Conservation (phyloP, 2,888 invertebrate genomes). For the Troides aeacus region DNA sequence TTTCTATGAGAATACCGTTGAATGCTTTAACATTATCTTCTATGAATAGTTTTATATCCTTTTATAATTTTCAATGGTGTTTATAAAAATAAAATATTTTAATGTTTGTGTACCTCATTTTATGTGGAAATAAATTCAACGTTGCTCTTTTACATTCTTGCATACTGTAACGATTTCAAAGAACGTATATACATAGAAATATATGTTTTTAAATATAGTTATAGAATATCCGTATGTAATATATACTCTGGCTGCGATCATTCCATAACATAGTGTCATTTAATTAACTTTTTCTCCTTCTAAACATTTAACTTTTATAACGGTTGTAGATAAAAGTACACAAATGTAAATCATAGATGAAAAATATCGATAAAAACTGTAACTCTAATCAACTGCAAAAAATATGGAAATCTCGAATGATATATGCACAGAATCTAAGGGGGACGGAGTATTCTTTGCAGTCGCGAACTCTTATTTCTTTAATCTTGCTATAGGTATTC, state of each 20-base stretch:
- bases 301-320: not conserved
- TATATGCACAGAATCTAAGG: constrained; percentile 48
- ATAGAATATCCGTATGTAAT: not conserved
- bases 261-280: no score
- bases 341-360: constrained; percentile 17
- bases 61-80: constrained; percentile 26
- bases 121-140: not conserved
- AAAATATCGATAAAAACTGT: constrained; percentile 30
- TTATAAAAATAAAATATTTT: constrained; percentile 21
- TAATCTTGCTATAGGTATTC: constrained; percentile 77
- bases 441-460: constrained; percentile 47
- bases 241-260: no score
- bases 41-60: constrained; percentile 33
- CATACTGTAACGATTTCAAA: not conserved
- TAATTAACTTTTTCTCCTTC: not conserved
- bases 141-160: not conserved
- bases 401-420: constrained; percentile 61
- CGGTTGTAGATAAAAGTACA: constrained; percentile 1
- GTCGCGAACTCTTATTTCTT: constrained; percentile 70
- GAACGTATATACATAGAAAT: not conserved
- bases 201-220: not conserved
- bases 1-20: constrained; percentile 72
- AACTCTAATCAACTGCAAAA: constrained; percentile 45
- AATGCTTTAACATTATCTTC: constrained; percentile 50
- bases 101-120: not conserved